Evolutionary conservation across 2,888 invertebrate genomes (phyloP), one percentile per base, ranked within the genome.

Genomic region (Drosophila peninsularis): DNA sequence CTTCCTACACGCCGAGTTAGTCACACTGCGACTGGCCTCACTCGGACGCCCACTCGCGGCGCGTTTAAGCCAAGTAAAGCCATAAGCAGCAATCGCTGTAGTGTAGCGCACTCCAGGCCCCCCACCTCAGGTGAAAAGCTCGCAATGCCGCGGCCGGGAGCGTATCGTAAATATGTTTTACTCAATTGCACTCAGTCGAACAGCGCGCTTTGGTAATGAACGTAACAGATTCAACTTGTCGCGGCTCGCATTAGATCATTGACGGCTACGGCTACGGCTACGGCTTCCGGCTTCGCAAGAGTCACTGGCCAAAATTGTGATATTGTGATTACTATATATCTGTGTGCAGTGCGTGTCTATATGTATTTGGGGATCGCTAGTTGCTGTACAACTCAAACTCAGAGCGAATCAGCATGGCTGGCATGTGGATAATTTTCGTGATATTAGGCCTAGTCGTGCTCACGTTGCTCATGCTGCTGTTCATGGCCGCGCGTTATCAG

Each of bases 371-470:
- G 39, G 17, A 36, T 36, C 36, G 17, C 13, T 50, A 72, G 64
- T 65, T 56, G 17, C 9, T 5, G 17, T 17, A 34, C 19, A 45
- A 42, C 34, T 50, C 11, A 14, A 41, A 42, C 36, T 53, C 9
- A 19, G 17, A 21, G 10, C 13, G 47, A 50, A 27, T 41, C 32
- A 42, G 5, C 39, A 82, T 85, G 86, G 39, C 60, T 30, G 69
- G 71, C 52, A 88, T 91, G 90, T 91, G 91, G 91, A 69, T 89
- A 36, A 62, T 91, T 34, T 91, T 80, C 55, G 36, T 90, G 53
- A 80, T 91, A 63, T 60, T 91, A 44, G 88, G 80, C 7, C 55
- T 91, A 54, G 62, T 90, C 36, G 78, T 89, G 44, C 65, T 90
- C 30, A 70, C 80, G 14, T 61, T 89, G 17, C 55, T 90, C 36